These are phyloP conservation scores for Dipodomys stephensi DNA, from an alignment of 2,113 vertebrate genomes.

Conservation along the genomic window DNA sequence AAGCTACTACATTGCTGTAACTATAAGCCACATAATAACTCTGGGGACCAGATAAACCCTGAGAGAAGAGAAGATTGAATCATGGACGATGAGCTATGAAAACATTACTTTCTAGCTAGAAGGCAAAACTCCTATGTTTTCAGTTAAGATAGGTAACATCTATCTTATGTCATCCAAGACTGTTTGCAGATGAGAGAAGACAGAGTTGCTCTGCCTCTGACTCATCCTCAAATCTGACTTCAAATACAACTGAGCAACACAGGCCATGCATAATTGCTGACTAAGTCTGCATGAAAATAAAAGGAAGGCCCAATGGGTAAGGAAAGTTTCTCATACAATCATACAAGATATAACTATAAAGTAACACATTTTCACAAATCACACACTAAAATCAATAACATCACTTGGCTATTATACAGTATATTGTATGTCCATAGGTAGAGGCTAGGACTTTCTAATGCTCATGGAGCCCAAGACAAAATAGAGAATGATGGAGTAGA, in stretches of 20 bases:
- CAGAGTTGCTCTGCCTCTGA: not conserved
- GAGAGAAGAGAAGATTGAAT: slow-evolving; percentile 40
- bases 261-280: not conserved
- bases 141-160: not conserved
- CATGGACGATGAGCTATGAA: slow-evolving; percentile 10
- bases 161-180: not conserved
- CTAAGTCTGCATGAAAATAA: not conserved
- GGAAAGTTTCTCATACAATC: not conserved
- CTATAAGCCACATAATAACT: slow-evolving; percentile 17
- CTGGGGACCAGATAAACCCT: slow-evolving; percentile 23
- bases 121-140: slow-evolving; percentile 20
- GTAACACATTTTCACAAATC: not conserved
- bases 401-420: not conserved
- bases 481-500: not conserved
- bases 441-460: not conserved
- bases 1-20: slow-evolving; percentile 13
- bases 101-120: slow-evolving; percentile 26
- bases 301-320: not conserved
- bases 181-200: not conserved
- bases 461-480: not conserved
- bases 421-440: not conserved
- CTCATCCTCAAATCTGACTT: slow-evolving; percentile 38
- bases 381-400: not conserved
- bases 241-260: not conserved
- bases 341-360: not conserved